Evolutionary conservation across 2,113 vertebrate species (phyloP).

Genomic region (Rhineura floridana): DNA sequence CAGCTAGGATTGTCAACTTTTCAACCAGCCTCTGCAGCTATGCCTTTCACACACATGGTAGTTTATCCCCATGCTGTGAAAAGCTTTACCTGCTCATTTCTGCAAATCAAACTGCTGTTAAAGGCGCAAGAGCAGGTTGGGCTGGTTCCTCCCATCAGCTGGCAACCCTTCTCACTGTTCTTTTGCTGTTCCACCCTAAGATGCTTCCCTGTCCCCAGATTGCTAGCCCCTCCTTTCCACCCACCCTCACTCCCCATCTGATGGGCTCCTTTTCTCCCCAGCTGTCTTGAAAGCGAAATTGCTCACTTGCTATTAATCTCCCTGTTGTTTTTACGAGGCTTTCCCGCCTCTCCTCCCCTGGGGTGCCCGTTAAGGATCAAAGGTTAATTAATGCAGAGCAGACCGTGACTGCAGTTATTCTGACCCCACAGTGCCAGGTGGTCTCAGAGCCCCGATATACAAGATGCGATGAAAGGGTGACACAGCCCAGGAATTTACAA

Average conservation of each 20-base stretch:
- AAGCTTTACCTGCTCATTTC: neutral
- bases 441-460: slow-evolving; percentile 38
- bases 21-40: neutral
- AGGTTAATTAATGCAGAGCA: slow-evolving; percentile 49
- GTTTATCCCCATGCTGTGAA: neutral
- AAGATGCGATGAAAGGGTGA: slow-evolving; percentile 40
- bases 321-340: slow-evolving; percentile 25
- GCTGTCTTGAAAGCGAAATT: neutral
- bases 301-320: slow-evolving; percentile 18
- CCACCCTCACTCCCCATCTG: neutral
- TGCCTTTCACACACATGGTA: neutral
- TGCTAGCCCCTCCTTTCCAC: neutral
- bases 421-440: slow-evolving; percentile 40
- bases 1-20: neutral
- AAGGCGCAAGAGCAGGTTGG: neutral
- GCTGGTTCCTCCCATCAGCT: neutral
- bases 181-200: neutral
- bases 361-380: slow-evolving; percentile 34
- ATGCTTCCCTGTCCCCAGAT: neutral
- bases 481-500: slow-evolving; percentile 12
- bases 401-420: slow-evolving; percentile 35
- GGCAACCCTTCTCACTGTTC: neutral
- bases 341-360: neutral
- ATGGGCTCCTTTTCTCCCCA: neutral
- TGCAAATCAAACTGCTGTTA: neutral